These are phyloP conservation scores for Okapia johnstoni DNA, from an alignment of 2,113 vertebrate species.

Conservation along the genomic window DNA sequence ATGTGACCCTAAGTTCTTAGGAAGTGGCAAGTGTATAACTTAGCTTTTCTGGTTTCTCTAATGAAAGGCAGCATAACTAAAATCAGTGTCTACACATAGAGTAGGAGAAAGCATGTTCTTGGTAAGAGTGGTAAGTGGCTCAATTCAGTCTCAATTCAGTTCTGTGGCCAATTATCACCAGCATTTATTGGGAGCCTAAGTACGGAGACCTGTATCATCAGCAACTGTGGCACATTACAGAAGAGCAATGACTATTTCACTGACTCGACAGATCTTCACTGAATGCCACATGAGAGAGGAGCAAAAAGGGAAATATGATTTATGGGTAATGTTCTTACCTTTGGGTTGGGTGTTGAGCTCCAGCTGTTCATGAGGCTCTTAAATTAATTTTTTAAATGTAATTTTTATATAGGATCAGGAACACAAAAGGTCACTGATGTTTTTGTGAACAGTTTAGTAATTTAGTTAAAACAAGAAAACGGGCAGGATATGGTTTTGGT, in stretches of 20 bases:
- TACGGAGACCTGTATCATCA: neutral
- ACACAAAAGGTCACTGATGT: neutral
- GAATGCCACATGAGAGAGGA: neutral
- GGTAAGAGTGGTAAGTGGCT: neutral
- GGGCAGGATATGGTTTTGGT: neutral
- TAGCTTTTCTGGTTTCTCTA: neutral
- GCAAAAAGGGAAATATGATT: neutral
- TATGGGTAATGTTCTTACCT: neutral
- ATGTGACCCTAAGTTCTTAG: neutral
- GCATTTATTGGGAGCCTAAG: neutral
- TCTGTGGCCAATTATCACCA: neutral
- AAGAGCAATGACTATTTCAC: neutral
- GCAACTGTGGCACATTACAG: neutral
- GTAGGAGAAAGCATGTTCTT: neutral
- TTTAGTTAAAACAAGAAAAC: constrained; percentile 9
- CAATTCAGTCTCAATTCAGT: neutral
- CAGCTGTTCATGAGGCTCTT: neutral
- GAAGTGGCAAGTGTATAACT: neutral
- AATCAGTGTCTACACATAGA: neutral
- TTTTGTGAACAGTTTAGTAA: neutral
- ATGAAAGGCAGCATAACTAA: constrained; percentile 2
- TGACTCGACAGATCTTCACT: neutral
- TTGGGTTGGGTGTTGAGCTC: neutral
- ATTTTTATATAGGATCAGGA: neutral
- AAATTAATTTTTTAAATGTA: neutral